Evolutionary conservation across 2,888 invertebrate genomes (phyloP), one percentile per base, ranked within the genome.

Genomic region (Monopis laevigella): DNA sequence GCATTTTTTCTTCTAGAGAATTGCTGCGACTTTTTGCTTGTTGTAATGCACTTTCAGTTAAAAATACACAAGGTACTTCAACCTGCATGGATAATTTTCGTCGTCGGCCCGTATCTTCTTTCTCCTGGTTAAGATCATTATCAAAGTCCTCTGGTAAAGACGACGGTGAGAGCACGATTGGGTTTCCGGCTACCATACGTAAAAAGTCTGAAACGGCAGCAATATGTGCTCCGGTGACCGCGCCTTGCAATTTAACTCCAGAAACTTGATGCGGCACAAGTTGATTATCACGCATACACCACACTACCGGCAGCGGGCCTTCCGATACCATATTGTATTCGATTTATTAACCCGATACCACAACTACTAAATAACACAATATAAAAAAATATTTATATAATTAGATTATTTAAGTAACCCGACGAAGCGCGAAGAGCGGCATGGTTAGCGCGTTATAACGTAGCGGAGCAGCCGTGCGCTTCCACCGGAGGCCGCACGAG

Each of bases 251-350:
- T 52, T 86, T 77, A 50, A 87, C 86, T 54, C 86, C 86, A 45
- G 86, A 86, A 51, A 87, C 77, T 63, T 86, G 86, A 48, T 87
- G 82, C 50, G 87, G 87, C 61, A 86, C 83, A 80, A 86, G 84
- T 63, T 84, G 84, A 70, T 86, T 85, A 74, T 86, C 85, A 66
- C 86, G 84, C 62, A 84, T 77, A 78, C 86, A 86, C 86, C 86
- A 87, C 63, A 86, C 86, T 54, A 87, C 86, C 69, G 82, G 82
- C 69, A 82, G 54, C 58, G 81, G 73, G 65, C 84, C 84, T 64
- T 84, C 82, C 49, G 86, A 84, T 65, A 86, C 84, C 86, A 86
- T 86, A 62, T 68, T 84, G 8, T n/a, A 21, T n/a, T n/a, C n/a
- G n/a, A n/a, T n/a, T n/a, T n/a, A n/a, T n/a, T n/a, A n/a, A n/a